Evolutionary conservation across 2,888 invertebrate species (phyloP).

Genomic region (Erebia palarica): DNA sequence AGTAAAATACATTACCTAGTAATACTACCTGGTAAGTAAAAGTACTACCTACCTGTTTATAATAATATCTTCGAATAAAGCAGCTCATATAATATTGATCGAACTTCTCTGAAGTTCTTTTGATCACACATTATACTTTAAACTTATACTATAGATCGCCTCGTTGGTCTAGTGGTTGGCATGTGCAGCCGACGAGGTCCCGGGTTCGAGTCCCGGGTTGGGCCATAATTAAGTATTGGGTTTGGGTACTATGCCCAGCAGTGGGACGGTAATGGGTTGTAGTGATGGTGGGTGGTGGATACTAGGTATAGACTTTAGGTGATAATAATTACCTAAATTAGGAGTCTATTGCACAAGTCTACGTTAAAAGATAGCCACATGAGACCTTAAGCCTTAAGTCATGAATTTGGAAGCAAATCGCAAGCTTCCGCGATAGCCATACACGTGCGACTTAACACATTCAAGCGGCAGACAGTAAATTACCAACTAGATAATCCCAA

Average conservation of each 20-base stretch:
- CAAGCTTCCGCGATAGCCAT: conserved; percentile 17
- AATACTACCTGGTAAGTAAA: too few relatives aligned
- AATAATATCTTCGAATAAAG: too few relatives aligned
- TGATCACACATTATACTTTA: background rate
- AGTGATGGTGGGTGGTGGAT: too few relatives aligned
- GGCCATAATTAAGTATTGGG: too few relatives aligned
- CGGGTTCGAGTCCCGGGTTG: too few relatives aligned
- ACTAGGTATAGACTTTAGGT: background rate
- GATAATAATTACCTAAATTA: background rate
- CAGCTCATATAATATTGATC: too few relatives aligned
- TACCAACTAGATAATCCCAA: background rate
- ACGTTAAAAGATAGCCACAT: background rate
- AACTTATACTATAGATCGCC: background rate
- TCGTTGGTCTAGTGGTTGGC: too few relatives aligned
- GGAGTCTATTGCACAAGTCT: background rate
- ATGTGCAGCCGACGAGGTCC: too few relatives aligned
- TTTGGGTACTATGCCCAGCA: too few relatives aligned
- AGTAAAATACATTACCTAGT: background rate
- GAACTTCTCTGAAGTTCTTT: too few relatives aligned
- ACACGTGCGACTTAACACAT: conserved; percentile 2
- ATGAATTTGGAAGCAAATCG: conserved; percentile 14
- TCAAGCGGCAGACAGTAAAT: conserved; percentile 6
- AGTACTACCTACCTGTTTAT: too few relatives aligned
- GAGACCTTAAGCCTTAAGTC: background rate
- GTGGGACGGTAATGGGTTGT: too few relatives aligned